A percentile compares a stretch with the other conserved stretches of the same genome.
These are phyloP conservation scores for Menidia menidia DNA, from an alignment of 2,797 vertebrate species.

Conservation along the genomic window DNA sequence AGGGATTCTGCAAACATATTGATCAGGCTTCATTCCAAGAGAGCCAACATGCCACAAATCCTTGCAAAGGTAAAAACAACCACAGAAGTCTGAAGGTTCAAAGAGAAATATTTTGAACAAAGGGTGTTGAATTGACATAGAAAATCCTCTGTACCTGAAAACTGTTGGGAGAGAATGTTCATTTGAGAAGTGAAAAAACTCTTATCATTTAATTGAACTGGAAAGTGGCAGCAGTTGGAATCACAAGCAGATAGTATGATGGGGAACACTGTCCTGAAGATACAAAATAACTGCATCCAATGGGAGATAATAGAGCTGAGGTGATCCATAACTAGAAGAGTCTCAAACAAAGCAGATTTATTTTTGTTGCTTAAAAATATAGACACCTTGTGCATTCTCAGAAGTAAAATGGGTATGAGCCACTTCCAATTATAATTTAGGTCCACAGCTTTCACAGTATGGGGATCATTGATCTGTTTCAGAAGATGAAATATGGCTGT, in stretches of 20 bases:
- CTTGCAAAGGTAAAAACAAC: background rate
- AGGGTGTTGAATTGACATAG: constrained; percentile 45
- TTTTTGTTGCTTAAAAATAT: constrained; percentile 54
- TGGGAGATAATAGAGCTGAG: constrained; percentile 42
- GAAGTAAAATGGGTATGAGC: background rate
- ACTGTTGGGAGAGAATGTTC: constrained; percentile 52
- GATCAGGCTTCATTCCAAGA: constrained; percentile 12
- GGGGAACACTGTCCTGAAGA: constrained; percentile 44
- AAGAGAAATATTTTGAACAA: constrained; percentile 51
- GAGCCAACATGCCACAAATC: constrained; percentile 13
- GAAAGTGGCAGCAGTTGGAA: constrained; percentile 71
- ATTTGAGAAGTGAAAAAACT: constrained; percentile 60
- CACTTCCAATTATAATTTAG: constrained; percentile 63
- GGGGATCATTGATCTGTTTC: constrained; percentile 52
- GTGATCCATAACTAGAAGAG: constrained; percentile 42
- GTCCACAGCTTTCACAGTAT: constrained; percentile 50
- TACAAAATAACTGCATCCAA: constrained; percentile 47
- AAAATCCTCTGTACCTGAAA: constrained; percentile 58
- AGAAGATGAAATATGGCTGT: constrained; percentile 36
- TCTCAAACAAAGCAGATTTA: constrained; percentile 40
- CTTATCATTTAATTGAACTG: constrained; percentile 84
- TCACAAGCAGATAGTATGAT: constrained; percentile 60
- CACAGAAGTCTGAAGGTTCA: constrained; percentile 27
- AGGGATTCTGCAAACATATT: constrained; percentile 25
- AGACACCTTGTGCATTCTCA: constrained; percentile 11